Base-by-base conservation (phyloP, 2,113 vertebrate species). In the Tragelaphus strepsiceros region DNA sequence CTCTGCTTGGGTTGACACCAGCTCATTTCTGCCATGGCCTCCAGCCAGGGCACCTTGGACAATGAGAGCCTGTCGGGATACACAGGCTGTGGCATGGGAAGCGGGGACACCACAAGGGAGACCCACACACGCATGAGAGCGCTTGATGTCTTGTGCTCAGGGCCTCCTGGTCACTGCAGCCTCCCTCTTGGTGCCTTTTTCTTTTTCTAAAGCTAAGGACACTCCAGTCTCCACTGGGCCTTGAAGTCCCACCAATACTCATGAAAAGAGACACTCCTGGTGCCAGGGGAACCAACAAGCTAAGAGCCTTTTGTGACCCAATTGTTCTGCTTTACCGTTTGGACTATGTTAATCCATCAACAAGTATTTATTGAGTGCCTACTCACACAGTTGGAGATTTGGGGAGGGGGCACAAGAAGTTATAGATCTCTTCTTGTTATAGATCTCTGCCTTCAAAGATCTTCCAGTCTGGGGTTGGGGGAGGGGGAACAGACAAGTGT, bases 291-390 rank as follows among this genome's bases (percentile, higher is more conserved):
- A 86, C 51, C 87, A 80, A 83, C 2, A 7, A 74, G 32, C 26
- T 53, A 51, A 90, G 71, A 98, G 77, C 53, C 56, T 91, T 98
- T 84, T 74, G 35, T 32, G n/a, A 93, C 77, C 64, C 35, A 43
- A 88, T 32, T 39, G 10, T 90, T 91, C 81, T 92, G 64, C 59
- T 92, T 94, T 97, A 54, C 43, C 59, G 19, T 92, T 94, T 78
- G 71, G 58, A 96, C 67, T 59, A 81, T 24, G 32, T 62, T 39
- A 43, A 46, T 91, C 59, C 74, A 88, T 88, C 84, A 96, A 91
- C 21, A 98, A 96, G 88, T 97, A 97, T 95, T 94, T 96, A 95
- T 61, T 2, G 64, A 97, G n/a, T 74, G 88, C 88, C 80, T 95
- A 84, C 82, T 93, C 58, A 94, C 35, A 35, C 21, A 87, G 84